Evolutionary conservation across 2,113 vertebrate species (phyloP), one percentile per base, ranked within the genome.

Genomic region (Phycodurus eques): DNA sequence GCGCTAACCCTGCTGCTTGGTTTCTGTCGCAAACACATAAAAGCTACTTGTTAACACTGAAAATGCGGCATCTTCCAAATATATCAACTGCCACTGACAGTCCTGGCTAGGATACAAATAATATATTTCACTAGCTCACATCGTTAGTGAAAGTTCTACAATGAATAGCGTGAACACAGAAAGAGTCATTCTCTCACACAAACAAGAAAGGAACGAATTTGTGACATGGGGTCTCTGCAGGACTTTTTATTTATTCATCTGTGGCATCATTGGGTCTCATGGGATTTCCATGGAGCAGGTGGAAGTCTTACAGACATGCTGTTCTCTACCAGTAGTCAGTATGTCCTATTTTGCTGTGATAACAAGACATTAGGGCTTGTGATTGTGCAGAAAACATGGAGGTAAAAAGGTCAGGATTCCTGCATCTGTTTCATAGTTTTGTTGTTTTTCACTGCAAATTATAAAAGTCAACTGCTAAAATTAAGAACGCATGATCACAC

Each of bases 121-220:
- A 65, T 20, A 53, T 56, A 19, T 65, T 68, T 64, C 62, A 62
- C 39, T 11, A 49, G 19, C 70, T 71, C 56, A 65, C 44, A 51
- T 69, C 76, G 42, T 67, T 68, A 77, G 68, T 33, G 2, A 60
- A 60, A 33, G 57, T 60, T 60, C 27, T 33, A 60, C 67, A 44
- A n/a, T 27, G 33, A 73, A 54, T 49, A 20, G 14, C 15, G 47
- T 22, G 27, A 60, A 60, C 27, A 60, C 22, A 13, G 65, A 61
- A 15, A 27, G 11, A 71, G 54, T 71, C 33, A 61, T 64, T 70
- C 64, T 69, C 33, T 71, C 42, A 49, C 57, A 76, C 19, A 15
- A 11, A 54, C 13, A 54, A 76, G 51, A 57, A 73, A 63, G 72
- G 67, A 62, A 73, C 72, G 75, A 84, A 60, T 60, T 60, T 60